phyloP scores from a whole-genome alignment of 64 coral and sea anemone genomes.

The Stichodactyla mertensii region DNA sequence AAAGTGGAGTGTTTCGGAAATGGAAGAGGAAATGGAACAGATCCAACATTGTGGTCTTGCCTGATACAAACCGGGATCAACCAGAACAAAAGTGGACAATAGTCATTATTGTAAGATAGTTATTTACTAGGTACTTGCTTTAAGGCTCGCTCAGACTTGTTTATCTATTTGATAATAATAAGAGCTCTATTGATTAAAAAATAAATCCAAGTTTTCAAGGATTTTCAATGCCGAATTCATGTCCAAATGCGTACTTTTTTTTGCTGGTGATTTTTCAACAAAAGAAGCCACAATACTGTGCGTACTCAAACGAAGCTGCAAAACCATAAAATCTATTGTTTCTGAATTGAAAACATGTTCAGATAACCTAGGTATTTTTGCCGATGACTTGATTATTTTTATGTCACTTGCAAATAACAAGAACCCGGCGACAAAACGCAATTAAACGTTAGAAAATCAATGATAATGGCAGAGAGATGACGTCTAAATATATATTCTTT shows the following conservation, averaged over 20 bases:
- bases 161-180: neutral
- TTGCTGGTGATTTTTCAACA: neutral
- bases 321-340: neutral
- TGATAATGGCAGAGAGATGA: too few species aligned
- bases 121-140: neutral
- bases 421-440: neutral
- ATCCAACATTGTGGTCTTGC: neutral
- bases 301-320: neutral
- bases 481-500: too few species aligned
- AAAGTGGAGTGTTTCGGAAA: neutral
- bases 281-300: neutral
- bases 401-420: conserved; percentile 2
- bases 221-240: neutral
- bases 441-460: neutral
- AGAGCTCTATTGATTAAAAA: neutral
- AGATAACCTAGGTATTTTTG: neutral
- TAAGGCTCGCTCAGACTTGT: neutral
- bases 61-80: neutral
- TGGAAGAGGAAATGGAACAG: neutral
- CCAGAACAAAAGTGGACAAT: neutral
- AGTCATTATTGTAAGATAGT: neutral
- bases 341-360: neutral
- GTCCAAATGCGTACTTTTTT: neutral
- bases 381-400: neutral
- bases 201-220: neutral